Conservation (phyloP, 1,140 invertebrate species). For the Pentalonia nigronervosa region DNA sequence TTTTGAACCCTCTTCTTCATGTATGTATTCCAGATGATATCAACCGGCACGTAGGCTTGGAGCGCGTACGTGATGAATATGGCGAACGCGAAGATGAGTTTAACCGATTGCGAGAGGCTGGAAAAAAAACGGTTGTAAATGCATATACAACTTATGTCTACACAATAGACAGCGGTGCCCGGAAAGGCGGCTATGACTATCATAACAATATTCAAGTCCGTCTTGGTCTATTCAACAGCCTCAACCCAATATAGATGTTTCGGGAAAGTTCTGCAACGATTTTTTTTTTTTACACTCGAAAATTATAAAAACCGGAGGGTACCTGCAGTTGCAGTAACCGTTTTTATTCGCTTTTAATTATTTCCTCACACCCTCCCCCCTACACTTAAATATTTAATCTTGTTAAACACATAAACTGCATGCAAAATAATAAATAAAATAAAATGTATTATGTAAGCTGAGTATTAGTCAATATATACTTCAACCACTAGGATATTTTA, state of each 20-base stretch:
- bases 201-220: background rate
- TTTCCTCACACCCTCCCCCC: no score
- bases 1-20: constrained; percentile 65
- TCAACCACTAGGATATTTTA: no score
- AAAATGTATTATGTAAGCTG: no score
- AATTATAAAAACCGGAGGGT: background rate
- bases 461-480: no score
- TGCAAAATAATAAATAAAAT: no score
- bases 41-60: constrained; percentile 93
- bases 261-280: background rate
- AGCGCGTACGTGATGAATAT: constrained; percentile 91
- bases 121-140: constrained; percentile 56
- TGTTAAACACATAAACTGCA: no score
- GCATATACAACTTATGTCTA: no score
- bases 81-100: constrained; percentile 83
- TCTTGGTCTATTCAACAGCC: background rate
- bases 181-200: background rate
- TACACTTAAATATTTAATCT: no score
- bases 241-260: background rate
- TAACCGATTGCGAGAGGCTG: constrained; percentile 81
- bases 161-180: background rate
- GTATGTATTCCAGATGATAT: constrained; percentile 85
- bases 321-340: no score
- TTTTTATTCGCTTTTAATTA: background rate
- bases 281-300: background rate